These are phyloP conservation scores for Ardeotis arabs DNA, from an alignment of 2,113 vertebrate genomes.

Conservation along the genomic window DNA sequence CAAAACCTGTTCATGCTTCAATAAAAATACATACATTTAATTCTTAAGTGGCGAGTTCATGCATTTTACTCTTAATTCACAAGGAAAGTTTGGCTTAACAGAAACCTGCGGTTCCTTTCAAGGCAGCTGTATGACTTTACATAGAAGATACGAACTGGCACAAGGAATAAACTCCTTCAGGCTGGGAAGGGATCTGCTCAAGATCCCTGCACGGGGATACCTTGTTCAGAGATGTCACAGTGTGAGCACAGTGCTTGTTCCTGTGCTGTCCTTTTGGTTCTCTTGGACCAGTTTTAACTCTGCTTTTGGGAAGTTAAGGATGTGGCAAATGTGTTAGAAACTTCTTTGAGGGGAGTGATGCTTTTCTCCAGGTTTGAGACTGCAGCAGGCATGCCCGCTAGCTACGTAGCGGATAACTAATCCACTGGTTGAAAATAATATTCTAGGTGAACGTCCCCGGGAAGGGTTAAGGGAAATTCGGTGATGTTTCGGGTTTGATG, in stretches of 20 bases:
- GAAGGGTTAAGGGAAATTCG: background rate
- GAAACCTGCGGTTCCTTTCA: conserved; percentile 49
- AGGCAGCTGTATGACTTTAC: conserved; percentile 49
- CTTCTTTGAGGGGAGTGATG: background rate
- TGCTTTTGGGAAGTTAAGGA: background rate
- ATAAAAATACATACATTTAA: conserved; percentile 20
- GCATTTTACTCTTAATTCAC: conserved; percentile 2
- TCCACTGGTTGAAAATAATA: background rate
- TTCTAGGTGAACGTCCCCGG: background rate
- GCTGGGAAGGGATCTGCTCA: conserved; percentile 1
- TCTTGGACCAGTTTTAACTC: background rate
- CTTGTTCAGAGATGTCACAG: background rate
- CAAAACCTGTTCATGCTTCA: background rate
- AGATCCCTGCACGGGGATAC: background rate
- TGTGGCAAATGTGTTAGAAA: background rate
- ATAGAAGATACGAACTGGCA: conserved; percentile 35
- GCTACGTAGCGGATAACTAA: background rate
- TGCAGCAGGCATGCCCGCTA: background rate
- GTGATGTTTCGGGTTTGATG: background rate
- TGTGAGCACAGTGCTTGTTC: background rate
- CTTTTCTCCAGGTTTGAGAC: background rate
- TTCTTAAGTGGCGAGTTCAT: background rate
- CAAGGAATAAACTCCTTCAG: background rate
- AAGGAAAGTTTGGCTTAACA: conserved; percentile 47
- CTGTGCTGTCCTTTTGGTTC: background rate